A percentile compares a stretch with the other conserved stretches of the same genome.
Conservation (phyloP, 2,113 vertebrate genomes). For the Thomomys bottae region DNA sequence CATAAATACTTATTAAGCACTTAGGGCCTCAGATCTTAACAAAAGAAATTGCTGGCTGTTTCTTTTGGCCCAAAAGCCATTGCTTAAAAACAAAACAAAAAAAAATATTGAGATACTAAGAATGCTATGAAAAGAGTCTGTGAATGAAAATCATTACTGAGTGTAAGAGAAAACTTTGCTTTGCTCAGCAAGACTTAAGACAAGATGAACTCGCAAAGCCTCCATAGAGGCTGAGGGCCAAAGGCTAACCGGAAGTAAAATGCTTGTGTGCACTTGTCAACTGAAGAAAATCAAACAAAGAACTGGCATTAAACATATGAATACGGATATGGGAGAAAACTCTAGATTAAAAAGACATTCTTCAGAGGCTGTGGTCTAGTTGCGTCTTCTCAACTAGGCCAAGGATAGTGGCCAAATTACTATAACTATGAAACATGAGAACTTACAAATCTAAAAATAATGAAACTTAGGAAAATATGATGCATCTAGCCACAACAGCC, state of each 20-base stretch:
- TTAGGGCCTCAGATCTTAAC: constrained; percentile 18
- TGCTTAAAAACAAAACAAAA: not conserved
- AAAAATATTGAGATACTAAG: not conserved
- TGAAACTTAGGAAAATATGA: constrained; percentile 26
- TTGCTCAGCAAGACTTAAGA: constrained; percentile 25
- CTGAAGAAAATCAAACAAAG: not conserved
- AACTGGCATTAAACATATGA: not conserved
- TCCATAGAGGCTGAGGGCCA: not conserved
- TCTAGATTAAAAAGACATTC: constrained; percentile 23
- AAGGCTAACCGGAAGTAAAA: not conserved
- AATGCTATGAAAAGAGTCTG: not conserved
- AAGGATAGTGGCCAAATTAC: constrained; percentile 39
- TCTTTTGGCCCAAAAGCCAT: constrained; percentile 3
- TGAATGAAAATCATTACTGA: not conserved
- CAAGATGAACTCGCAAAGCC: not conserved
- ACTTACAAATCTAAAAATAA: constrained; percentile 46
- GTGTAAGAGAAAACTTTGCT: constrained; percentile 1
- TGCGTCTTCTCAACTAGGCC: constrained; percentile 24
- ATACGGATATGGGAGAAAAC: not conserved
- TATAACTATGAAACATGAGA: constrained; percentile 46
- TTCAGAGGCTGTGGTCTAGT: not conserved
- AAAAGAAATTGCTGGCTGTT: not conserved
- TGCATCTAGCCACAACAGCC: not conserved
- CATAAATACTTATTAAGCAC: constrained; percentile 43
- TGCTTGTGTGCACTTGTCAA: not conserved